Evolutionary conservation across 2,797 vertebrate genomes (phyloP).

Genomic region (Tadarida brasiliensis): DNA sequence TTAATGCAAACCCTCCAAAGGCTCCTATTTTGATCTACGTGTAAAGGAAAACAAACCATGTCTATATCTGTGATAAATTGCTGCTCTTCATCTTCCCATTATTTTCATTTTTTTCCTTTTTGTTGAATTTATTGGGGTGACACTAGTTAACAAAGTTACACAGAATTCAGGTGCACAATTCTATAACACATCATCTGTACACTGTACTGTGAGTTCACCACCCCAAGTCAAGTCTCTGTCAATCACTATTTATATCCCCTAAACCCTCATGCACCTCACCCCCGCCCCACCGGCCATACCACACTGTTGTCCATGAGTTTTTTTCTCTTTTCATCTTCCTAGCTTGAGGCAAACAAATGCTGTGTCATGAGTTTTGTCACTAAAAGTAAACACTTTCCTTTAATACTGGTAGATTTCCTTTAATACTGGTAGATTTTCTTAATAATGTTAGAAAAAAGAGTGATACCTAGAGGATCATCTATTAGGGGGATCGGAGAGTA

Average conservation of each 20-base stretch:
- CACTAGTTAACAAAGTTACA: too few relatives aligned
- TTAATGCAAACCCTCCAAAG: not conserved
- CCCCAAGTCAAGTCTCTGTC: too few relatives aligned
- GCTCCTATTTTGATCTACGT: constrained; percentile 32
- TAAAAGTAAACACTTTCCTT: not conserved
- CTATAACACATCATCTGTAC: too few relatives aligned
- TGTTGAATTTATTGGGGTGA: too few relatives aligned
- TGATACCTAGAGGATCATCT: constrained; percentile 56
- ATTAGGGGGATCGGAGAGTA: too few relatives aligned
- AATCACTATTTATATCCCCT: too few relatives aligned
- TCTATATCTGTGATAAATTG: not conserved
- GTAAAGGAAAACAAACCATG: not conserved
- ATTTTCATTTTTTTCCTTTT: too few relatives aligned
- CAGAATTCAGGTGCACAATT: too few relatives aligned
- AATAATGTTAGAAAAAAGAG: not conserved
- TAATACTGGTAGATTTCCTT: not conserved
- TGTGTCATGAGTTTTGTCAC: not conserved
- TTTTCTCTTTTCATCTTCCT: not conserved
- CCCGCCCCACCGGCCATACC: too few relatives aligned
- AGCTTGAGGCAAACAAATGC: constrained; percentile 1
- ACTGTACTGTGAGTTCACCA: too few relatives aligned
- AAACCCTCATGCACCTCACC: too few relatives aligned
- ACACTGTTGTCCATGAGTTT: too few relatives aligned
- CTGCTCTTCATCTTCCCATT: not conserved
- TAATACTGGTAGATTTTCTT: not conserved